Percentiles rank a stretch among this genome's conserved stretches.
These are phyloP conservation scores for Amiota mariae DNA, from an alignment of 2,888 invertebrate species.

Conservation along the genomic window DNA sequence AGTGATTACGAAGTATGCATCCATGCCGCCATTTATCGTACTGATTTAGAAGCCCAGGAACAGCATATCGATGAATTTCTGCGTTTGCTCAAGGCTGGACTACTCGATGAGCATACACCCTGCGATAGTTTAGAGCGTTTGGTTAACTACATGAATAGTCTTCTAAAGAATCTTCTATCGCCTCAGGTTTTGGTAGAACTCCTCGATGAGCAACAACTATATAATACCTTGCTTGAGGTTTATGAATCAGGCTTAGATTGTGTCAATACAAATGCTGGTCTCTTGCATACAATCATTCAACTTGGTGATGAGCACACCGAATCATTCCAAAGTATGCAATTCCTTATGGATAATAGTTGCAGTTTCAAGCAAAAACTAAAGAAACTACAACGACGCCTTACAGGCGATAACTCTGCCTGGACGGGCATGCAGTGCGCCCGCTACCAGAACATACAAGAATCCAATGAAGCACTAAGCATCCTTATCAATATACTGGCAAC, in stretches of 20 bases:
- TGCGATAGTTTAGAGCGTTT: slow-evolving; percentile 89
- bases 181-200: slow-evolving; percentile 78
- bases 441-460: slow-evolving; percentile 76
- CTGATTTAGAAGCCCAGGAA: slow-evolving; percentile 93
- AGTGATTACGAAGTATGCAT: slow-evolving; percentile 88
- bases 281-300: slow-evolving; percentile 76
- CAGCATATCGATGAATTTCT: slow-evolving; percentile 89
- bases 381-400: slow-evolving; percentile 82
- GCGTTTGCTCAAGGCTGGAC: slow-evolving; percentile 90
- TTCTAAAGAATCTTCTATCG: slow-evolving; percentile 85
- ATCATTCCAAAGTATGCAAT: slow-evolving; percentile 83
- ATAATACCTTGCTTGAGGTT: slow-evolving; percentile 75
- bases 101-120: slow-evolving; percentile 94
- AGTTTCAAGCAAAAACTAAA: slow-evolving; percentile 87
- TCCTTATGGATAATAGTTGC: slow-evolving; percentile 81
- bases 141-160: slow-evolving; percentile 86
- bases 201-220: slow-evolving; percentile 79
- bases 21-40: slow-evolving; percentile 87
- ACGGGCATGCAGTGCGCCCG: slow-evolving; percentile 70
- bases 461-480: slow-evolving; percentile 77
- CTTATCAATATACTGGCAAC: slow-evolving; percentile 77
- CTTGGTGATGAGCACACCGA: slow-evolving; percentile 78
- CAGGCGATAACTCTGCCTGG: slow-evolving; percentile 73
- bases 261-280: slow-evolving; percentile 80
- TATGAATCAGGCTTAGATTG: slow-evolving; percentile 82